Conservation (phyloP, 1,140 invertebrate genomes). For the Bombus sibiricus region DNA sequence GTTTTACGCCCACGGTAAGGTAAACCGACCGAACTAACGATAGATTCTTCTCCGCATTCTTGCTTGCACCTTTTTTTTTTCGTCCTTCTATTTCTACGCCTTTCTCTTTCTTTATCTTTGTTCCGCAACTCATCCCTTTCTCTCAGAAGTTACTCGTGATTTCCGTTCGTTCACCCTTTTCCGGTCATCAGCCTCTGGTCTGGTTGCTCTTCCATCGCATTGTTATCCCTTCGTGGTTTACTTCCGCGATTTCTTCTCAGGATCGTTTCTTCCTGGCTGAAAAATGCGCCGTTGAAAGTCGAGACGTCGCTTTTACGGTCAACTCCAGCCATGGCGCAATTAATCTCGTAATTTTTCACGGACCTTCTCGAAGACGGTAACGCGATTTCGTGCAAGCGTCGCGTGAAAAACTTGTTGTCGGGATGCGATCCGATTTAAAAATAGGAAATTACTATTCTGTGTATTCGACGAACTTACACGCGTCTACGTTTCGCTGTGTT, state of each 20-base stretch:
- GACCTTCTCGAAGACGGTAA: background rate
- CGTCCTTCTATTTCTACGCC: background rate
- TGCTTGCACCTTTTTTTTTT: background rate
- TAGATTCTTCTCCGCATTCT: slow-evolving; percentile 51
- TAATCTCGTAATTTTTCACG: slow-evolving; percentile 22
- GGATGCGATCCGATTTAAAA: background rate
- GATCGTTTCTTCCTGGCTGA: slow-evolving; percentile 48
- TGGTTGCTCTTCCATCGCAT: slow-evolving; percentile 65
- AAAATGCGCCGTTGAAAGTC: slow-evolving; percentile 4
- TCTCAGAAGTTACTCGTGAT: slow-evolving; percentile 61
- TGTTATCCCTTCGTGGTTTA: slow-evolving; percentile 62
- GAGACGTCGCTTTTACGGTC: background rate
- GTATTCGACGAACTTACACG: no score
- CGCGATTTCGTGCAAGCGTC: background rate
- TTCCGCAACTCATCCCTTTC: slow-evolving; percentile 51
- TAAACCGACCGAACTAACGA: slow-evolving; percentile 36
- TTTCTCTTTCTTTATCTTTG: slow-evolving; percentile 4
- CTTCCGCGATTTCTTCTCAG: slow-evolving; percentile 64
- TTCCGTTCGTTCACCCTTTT: slow-evolving; percentile 79
- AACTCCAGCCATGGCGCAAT: background rate
- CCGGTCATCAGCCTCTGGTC: slow-evolving; percentile 77
- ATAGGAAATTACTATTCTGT: background rate
- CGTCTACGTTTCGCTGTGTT: background rate
- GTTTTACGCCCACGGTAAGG: slow-evolving; percentile 32
- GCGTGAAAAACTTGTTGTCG: background rate